These are phyloP conservation scores for Larimichthys polyactis DNA, from an alignment of 2,113 vertebrate species.

Conservation along the genomic window DNA sequence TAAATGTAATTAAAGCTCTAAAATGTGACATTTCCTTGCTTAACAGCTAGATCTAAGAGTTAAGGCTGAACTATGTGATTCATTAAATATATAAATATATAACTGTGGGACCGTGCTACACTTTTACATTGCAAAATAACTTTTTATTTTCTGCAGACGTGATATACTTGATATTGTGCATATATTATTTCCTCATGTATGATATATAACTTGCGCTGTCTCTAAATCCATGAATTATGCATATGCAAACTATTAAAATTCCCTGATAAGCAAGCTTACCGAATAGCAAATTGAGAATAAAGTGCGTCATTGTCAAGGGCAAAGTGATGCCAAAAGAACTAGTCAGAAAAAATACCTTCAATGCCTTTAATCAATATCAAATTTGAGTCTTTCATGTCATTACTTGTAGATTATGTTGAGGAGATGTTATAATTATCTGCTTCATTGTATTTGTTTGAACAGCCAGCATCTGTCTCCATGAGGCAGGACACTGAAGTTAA, in stretches of 20 bases:
- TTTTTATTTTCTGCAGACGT: not conserved
- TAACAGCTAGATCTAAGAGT: not conserved
- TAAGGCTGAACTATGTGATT: not conserved
- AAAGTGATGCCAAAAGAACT: constrained; percentile 1
- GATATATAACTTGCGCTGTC: not conserved
- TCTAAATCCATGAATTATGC: constrained; percentile 8
- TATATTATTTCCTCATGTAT: not conserved
- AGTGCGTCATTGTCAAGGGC: constrained; percentile 7
- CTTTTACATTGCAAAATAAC: not conserved
- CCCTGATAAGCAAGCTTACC: not conserved
- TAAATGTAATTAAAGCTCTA: not conserved
- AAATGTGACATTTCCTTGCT: not conserved
- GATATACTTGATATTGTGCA: not conserved
- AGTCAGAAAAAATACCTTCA: not conserved
- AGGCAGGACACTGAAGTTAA: not conserved
- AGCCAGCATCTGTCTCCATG: not conserved
- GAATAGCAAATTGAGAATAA: constrained; percentile 14
- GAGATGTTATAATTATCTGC: not conserved
- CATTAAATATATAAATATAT: not conserved
- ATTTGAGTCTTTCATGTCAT: not conserved
- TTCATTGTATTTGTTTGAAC: not conserved
- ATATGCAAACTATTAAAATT: constrained; percentile 21
- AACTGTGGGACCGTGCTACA: not conserved
- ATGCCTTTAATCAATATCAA: not conserved
- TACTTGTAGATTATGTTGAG: not conserved